These are phyloP conservation scores for Eubasilissa regina DNA, from an alignment of 1,140 invertebrate genomes.

Conservation along the genomic window DNA sequence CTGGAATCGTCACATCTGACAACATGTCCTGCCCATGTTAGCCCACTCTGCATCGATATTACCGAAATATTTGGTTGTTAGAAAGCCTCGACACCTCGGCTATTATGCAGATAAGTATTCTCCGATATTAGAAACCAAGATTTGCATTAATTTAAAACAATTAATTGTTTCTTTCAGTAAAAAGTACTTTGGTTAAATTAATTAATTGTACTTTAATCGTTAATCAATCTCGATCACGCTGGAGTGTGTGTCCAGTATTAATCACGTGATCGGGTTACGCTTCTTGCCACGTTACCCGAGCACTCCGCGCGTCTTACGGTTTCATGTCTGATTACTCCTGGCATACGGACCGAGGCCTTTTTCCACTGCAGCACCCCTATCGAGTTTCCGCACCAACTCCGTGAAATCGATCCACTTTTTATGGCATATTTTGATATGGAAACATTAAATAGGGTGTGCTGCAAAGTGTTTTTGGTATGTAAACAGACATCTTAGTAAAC, in stretches of 20 bases:
- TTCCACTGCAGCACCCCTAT: neutral
- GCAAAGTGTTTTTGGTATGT: neutral
- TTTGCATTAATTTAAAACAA: no score
- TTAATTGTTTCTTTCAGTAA: no score
- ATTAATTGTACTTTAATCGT: neutral
- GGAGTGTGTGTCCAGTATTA: neutral
- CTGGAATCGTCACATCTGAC: no score
- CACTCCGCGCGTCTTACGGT: neutral
- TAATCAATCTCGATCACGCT: no score
- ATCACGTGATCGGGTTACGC: neutral
- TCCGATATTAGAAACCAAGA: no score
- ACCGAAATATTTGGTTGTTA: no score
- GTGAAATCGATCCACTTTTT: constrained; percentile 37
- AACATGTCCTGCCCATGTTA: no score
- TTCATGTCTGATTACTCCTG: neutral
- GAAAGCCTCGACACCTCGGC: no score
- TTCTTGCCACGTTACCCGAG: neutral
- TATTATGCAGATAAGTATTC: no score
- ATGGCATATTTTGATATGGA: neutral
- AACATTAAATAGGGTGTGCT: neutral
- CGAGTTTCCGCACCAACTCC: neutral
- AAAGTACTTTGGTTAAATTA: no score
- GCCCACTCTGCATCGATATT: no score
- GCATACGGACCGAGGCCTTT: neutral
- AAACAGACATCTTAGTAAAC: neutral